phyloP scores from a whole-genome alignment of 2,888 invertebrate species.

The Mystacides longicornis region DNA sequence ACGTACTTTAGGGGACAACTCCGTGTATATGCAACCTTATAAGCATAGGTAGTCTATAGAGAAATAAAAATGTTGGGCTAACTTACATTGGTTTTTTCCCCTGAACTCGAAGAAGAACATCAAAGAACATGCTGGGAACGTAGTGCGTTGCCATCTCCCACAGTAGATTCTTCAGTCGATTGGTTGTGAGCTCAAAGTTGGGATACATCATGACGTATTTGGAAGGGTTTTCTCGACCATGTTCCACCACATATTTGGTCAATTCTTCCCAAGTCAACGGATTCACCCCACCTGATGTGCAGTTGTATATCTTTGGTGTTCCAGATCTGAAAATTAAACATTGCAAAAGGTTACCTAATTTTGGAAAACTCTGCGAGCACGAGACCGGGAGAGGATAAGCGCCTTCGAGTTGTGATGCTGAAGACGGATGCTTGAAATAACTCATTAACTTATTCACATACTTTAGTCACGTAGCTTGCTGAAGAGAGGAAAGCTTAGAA shows the following conservation, averaged over 20 bases:
- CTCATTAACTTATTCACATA: no score
- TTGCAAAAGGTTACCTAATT: no score
- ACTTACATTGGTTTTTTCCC: conserved; percentile 79
- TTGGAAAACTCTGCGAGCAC: no score
- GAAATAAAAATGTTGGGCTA: no score
- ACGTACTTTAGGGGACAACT: no score
- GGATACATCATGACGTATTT: conserved; percentile 85
- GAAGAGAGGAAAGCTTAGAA: no score
- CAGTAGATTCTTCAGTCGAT: conserved; percentile 63
- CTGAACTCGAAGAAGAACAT: conserved; percentile 61
- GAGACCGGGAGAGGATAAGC: no score
- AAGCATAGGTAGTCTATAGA: no score
- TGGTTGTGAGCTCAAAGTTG: conserved; percentile 66
- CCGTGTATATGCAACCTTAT: no score
- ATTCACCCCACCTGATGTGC: conserved; percentile 81
- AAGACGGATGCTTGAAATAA: no score
- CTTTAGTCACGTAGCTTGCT: no score
- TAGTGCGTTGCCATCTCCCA: conserved; percentile 72
- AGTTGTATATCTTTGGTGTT: conserved; percentile 75
- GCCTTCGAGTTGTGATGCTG: no score
- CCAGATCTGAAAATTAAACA: conserved; percentile 38
- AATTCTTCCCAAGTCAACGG: conserved; percentile 81
- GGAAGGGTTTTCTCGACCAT: conserved; percentile 72
- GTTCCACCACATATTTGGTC: conserved; percentile 62
- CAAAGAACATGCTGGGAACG: conserved; percentile 77